phyloP scores from a whole-genome alignment of 1,140 invertebrate genomes.

The Pristionchus pacificus region DNA sequence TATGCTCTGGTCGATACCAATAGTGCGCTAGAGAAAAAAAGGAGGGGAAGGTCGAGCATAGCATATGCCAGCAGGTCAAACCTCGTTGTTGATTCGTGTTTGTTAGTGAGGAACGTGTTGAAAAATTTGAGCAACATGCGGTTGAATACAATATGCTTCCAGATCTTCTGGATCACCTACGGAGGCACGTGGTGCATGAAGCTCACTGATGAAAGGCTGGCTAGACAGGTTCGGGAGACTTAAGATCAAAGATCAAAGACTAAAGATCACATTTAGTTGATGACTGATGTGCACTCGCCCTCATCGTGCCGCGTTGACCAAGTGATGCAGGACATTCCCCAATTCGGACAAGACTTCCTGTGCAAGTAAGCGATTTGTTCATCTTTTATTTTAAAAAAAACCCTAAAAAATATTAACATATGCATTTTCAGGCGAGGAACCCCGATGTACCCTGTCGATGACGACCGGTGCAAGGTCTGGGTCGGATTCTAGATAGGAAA shows the following conservation, averaged over 20 bases:
- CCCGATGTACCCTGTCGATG: conserved; percentile 29
- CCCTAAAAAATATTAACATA: neutral
- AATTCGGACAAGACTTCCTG: conserved; percentile 36
- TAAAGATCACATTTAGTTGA: conserved; percentile 17
- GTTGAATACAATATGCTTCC: neutral
- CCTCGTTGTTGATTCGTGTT: no score
- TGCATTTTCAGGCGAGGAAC: conserved; percentile 11
- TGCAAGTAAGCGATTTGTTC: conserved; percentile 11
- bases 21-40: no score
- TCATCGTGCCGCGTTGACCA: conserved; percentile 34
- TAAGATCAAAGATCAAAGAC: neutral
- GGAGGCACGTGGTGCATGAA: conserved; percentile 49
- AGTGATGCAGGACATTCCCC: conserved; percentile 39
- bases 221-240: conserved; percentile 12
- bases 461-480: conserved; percentile 37
- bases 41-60: no score
- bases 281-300: conserved; percentile 37
- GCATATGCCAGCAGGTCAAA: no score
- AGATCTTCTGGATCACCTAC: conserved; percentile 52
- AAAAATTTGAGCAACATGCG: neutral
- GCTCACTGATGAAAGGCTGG: conserved; percentile 22
- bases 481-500: conserved; percentile 25
- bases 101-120: neutral
- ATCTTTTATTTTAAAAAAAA: neutral
- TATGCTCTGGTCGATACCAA: no score